A percentile compares a stretch with the other conserved stretches of the same genome.
Conservation (phyloP, 2,113 vertebrate species). For the Lathamus discolor region DNA sequence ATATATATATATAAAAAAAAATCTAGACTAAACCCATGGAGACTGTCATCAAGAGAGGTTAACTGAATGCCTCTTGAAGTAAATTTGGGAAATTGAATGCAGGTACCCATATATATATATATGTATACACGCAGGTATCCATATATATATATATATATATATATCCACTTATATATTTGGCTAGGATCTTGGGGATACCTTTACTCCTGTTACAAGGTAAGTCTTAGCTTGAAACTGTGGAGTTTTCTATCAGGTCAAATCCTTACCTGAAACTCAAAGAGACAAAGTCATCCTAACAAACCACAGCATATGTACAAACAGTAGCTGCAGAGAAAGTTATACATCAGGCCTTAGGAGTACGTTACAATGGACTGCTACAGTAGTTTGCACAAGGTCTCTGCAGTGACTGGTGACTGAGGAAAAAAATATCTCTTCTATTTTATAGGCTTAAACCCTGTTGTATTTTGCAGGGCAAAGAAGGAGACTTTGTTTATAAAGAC, state of each 20-base stretch:
- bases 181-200: neutral
- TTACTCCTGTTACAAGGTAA: neutral
- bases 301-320: neutral
- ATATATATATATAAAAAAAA: neutral
- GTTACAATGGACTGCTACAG: neutral
- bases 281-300: neutral
- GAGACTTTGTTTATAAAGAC: constrained; percentile 91
- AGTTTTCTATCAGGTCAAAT: neutral
- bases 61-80: neutral
- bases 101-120: neutral
- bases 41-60: neutral
- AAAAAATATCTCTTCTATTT: neutral
- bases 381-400: neutral
- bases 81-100: neutral
- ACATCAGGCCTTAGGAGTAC: neutral
- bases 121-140: fast-evolving
- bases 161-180: neutral
- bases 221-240: neutral
- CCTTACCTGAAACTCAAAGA: neutral
- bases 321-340: neutral
- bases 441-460: neutral
- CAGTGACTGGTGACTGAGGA: neutral
- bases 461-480: constrained; percentile 84
- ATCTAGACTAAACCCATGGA: neutral
- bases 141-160: neutral